A percentile compares a stretch with the other conserved stretches of the same genome.
phyloP scores from a whole-genome alignment of 2,113 vertebrate species.

The Prolemur simus region DNA sequence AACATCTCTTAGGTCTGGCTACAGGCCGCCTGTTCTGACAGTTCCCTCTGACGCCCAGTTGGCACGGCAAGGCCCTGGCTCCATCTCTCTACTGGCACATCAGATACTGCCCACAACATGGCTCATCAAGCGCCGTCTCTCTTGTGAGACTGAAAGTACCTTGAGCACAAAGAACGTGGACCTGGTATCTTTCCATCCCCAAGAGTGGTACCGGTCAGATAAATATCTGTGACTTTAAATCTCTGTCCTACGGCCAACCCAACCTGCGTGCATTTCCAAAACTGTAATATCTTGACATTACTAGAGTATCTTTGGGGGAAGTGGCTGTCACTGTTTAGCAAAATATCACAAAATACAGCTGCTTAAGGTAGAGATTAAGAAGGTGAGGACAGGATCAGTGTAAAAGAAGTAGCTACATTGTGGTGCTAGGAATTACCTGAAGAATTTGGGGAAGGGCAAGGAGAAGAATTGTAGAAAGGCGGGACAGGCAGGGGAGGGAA shows the following conservation, averaged over 20 bases:
- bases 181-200: neutral
- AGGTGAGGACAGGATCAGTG: neutral
- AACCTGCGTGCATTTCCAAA: neutral
- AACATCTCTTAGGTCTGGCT: neutral
- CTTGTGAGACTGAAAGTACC: neutral
- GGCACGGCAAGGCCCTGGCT: neutral
- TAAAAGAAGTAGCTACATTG: neutral
- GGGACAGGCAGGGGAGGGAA: neutral
- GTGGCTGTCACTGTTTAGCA: neutral
- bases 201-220: neutral
- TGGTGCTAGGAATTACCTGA: neutral
- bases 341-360: neutral
- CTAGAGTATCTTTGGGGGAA: neutral
- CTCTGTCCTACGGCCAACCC: neutral
- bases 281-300: neutral
- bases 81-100: fast-evolving
- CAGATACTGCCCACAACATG: fast-evolving
- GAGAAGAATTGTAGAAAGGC: neutral
- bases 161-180: too few species aligned
- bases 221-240: neutral
- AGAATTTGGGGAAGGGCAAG: neutral
- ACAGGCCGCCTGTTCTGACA: neutral
- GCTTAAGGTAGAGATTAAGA: neutral
- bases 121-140: neutral
- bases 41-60: neutral